phyloP scores from a whole-genome alignment of 2,113 vertebrate species.

The Pachycephala philippinensis region DNA sequence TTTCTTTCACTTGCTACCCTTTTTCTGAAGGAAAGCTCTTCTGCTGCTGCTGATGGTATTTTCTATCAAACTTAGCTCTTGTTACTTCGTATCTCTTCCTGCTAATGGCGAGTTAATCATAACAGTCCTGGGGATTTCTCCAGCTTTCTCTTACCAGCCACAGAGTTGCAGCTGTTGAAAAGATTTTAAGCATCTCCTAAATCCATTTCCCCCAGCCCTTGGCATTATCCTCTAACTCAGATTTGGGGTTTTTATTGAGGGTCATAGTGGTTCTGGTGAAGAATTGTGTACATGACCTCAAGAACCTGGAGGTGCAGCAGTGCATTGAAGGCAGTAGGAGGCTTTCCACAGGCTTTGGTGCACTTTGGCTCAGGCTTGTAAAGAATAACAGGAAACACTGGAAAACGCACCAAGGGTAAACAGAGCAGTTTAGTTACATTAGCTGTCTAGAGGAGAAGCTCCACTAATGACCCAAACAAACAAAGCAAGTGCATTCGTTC shows the following conservation, averaged over 20 bases:
- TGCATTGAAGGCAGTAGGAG: background rate
- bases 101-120: background rate
- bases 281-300: conserved; percentile 42
- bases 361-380: conserved; percentile 9
- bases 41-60: background rate
- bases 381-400: conserved; percentile 53
- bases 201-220: background rate
- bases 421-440: conserved; percentile 50
- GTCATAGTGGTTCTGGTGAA: conserved; percentile 22
- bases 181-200: conserved; percentile 46
- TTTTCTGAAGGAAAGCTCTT: background rate
- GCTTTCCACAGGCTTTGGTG: conserved; percentile 26
- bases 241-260: background rate
- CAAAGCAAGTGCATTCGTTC: conserved; percentile 37
- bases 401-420: conserved; percentile 15
- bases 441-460: conserved; percentile 40
- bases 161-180: conserved; percentile 38
- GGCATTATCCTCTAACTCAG: background rate
- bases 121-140: background rate
- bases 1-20: background rate
- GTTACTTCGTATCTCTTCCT: background rate
- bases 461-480: background rate
- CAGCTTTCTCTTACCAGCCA: conserved; percentile 41
- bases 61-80: background rate
- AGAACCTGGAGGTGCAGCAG: conserved; percentile 9